Evolutionary conservation across 2,888 invertebrate genomes (phyloP).

Genomic region (Xestia rhomboidea): DNA sequence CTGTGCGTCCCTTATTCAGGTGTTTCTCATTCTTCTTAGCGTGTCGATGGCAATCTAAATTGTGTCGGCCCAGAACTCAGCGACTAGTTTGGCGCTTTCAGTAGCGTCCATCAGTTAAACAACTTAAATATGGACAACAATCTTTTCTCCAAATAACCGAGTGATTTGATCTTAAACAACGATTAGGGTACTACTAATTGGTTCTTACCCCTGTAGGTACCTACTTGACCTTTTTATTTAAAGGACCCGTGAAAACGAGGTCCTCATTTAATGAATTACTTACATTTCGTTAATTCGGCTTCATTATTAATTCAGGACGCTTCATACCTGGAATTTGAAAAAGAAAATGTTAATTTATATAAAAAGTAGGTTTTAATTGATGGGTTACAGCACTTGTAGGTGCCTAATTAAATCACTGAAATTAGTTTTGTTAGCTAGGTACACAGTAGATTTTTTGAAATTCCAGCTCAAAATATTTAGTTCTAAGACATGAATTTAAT

Average conservation of each 20-base stretch:
- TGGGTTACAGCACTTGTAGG: not conserved
- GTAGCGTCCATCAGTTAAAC: no score
- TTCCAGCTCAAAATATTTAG: not conserved
- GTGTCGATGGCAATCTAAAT: no score
- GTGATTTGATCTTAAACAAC: conserved; percentile 21
- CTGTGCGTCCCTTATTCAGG: no score
- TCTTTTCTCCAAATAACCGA: conserved; percentile 4
- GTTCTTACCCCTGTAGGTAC: not conserved
- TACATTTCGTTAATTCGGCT: conserved; percentile 35
- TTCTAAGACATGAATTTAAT: not conserved
- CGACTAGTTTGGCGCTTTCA: no score
- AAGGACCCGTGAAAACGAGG: conserved; percentile 18
- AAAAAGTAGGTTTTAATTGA: conserved; percentile 4
- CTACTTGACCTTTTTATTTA: conserved; percentile 16
- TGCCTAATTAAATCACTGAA: not conserved
- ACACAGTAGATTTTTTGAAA: not conserved
- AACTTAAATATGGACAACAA: conserved; percentile 9
- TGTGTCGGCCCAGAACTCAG: no score
- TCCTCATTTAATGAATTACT: conserved; percentile 48
- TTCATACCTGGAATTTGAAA: conserved; percentile 42
- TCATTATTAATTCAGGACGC: conserved; percentile 31
- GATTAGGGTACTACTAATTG: conserved; percentile 37
- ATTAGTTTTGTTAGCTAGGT: not conserved
- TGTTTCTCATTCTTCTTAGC: no score
- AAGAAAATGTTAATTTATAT: conserved; percentile 7